Evolutionary conservation across 2,113 vertebrate genomes (phyloP).

Genomic region (Actinemys pallida): DNA sequence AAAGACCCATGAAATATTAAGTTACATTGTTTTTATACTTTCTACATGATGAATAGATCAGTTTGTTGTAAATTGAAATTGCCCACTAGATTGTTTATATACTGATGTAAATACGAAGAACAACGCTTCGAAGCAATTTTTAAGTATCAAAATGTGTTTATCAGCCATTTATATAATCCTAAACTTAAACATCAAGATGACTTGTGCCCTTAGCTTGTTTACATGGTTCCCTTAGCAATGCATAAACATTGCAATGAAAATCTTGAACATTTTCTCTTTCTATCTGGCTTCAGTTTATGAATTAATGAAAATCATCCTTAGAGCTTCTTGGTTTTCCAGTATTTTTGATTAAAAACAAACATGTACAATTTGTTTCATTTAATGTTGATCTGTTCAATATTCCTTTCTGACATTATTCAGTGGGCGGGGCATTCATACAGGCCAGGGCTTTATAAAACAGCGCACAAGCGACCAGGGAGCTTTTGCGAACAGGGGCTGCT

Average conservation of each 20-base stretch:
- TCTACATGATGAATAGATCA: not conserved
- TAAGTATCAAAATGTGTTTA: constrained; percentile 23
- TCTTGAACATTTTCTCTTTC: constrained; percentile 20
- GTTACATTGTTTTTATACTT: not conserved
- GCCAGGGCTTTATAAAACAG: too few relatives aligned
- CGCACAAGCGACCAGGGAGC: too few relatives aligned
- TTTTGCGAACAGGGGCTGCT: too few relatives aligned
- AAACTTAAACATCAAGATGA: constrained; percentile 8
- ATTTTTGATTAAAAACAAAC: constrained; percentile 3
- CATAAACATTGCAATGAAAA: constrained; percentile 46
- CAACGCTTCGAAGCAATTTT: constrained; percentile 6
- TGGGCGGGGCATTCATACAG: too few relatives aligned
- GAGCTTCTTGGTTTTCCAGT: rapidly evolving
- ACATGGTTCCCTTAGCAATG: constrained; percentile 47
- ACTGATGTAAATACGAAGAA: not conserved
- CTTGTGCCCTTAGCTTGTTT: not conserved
- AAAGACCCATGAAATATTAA: not conserved
- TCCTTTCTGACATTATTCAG: not conserved
- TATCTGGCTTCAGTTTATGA: constrained; percentile 17
- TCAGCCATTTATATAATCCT: constrained; percentile 10
- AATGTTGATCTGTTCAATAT: not conserved
- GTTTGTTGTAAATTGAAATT: constrained; percentile 24
- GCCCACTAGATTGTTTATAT: not conserved
- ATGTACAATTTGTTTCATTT: not conserved
- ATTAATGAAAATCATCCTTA: constrained; percentile 4